Evolutionary conservation across 2,888 invertebrate genomes (phyloP).

Genomic region (Scaptomyza flava): DNA sequence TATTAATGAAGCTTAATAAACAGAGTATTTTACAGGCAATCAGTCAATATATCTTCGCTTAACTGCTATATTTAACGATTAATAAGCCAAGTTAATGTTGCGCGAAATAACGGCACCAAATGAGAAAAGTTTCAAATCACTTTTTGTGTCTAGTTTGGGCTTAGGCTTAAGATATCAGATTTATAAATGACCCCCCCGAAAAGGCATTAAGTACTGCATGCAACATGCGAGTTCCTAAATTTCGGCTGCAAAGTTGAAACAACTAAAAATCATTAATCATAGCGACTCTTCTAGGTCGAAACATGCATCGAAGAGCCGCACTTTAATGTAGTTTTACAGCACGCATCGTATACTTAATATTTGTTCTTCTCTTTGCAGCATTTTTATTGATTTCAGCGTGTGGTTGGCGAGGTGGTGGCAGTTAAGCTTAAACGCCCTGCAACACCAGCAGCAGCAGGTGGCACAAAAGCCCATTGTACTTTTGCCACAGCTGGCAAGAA

Average conservation of each 20-base stretch:
- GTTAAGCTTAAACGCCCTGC: constrained; percentile 2
- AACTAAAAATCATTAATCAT: constrained; percentile 61
- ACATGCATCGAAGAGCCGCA: not conserved
- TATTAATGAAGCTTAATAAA: not conserved
- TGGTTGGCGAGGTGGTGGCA: constrained; percentile 25
- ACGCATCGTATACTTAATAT: constrained; percentile 40
- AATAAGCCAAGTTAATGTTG: constrained; percentile 74
- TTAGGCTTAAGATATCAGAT: constrained; percentile 50
- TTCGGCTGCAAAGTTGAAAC: constrained; percentile 52
- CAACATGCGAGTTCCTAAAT: constrained; percentile 37
- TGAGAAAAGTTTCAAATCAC: constrained; percentile 72
- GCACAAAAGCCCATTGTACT: constrained; percentile 27
- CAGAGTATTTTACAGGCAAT: constrained; percentile 4
- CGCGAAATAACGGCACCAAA: constrained; percentile 73
- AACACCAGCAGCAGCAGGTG: constrained; percentile 41
- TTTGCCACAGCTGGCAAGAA: constrained; percentile 2
- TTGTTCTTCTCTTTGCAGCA: constrained; percentile 9
- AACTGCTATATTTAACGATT: constrained; percentile 58
- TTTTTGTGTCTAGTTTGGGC: constrained; percentile 31
- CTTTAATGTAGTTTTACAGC: constrained; percentile 1
- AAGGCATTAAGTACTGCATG: constrained; percentile 3
- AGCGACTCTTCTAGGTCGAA: constrained; percentile 27
- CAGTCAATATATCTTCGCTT: not conserved
- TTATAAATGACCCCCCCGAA: constrained; percentile 70
- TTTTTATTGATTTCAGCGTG: constrained; percentile 46